Evolutionary conservation across 2,797 vertebrate genomes (phyloP).

Genomic region (Salarias fasciatus): DNA sequence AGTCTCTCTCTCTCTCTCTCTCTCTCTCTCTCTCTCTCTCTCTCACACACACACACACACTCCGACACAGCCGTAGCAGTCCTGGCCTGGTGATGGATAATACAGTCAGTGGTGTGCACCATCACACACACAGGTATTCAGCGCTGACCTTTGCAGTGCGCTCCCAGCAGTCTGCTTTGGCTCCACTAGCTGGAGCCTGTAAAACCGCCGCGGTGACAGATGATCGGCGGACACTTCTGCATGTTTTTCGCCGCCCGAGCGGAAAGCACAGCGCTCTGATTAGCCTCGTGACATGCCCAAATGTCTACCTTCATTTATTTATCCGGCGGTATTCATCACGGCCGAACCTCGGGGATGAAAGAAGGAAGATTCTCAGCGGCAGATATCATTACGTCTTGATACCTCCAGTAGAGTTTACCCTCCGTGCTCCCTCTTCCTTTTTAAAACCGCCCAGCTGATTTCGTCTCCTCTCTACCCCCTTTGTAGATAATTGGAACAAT

Average conservation of each 20-base stretch:
- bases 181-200: constrained; percentile 67
- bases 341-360: neutral
- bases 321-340: neutral
- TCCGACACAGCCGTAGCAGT: constrained; percentile 52
- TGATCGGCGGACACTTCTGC: constrained; percentile 64
- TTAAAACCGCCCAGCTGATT: constrained; percentile 71
- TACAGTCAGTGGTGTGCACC: constrained; percentile 86
- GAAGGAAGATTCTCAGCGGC: constrained; percentile 25
- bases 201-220: constrained; percentile 72
- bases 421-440: constrained; percentile 57
- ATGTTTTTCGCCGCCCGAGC: constrained; percentile 39
- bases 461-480: constrained; percentile 63
- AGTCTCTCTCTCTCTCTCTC: too few species aligned
- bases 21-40: neutral
- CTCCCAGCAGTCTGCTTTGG: constrained; percentile 75
- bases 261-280: constrained; percentile 28
- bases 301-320: neutral
- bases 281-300: constrained; percentile 27
- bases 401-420: constrained; percentile 66
- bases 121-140: constrained; percentile 83
- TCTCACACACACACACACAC: constrained; percentile 36
- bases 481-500: constrained; percentile 98
- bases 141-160: constrained; percentile 77
- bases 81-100: constrained; percentile 81
- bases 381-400: constrained; percentile 60